Base-by-base conservation (phyloP, 1,140 invertebrate genomes). In the Phortica variegata region DNA sequence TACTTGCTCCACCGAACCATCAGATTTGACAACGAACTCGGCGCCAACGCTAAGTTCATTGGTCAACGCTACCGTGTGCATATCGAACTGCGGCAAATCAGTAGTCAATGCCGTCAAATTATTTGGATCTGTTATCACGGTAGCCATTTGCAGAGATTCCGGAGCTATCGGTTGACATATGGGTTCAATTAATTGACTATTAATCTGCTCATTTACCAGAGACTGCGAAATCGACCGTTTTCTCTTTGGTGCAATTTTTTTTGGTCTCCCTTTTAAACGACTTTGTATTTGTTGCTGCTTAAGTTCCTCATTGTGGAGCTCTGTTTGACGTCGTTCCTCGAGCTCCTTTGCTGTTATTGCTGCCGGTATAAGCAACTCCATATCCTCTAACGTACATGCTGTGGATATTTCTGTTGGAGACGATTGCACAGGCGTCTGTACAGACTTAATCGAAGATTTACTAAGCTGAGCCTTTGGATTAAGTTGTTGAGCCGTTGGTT, bases 21-120 rank as follows among this genome's bases (percentile, higher is more conserved):
- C 70, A 2, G 69, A 52, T 44, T 73, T 41, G 4, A 73, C 70
- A 8, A 73, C 34, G 53, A 61, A 73, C 42, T 73, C 65, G 8
- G 63, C 57, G 6, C 62, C 70, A 7, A 73, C 55, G 43, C 52
- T 73, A n/a, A 73, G 23, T 33, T 70, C 69, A 15, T 44, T 47
- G 15, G 5, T 44, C 43, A 45, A 23, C 6, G 26, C 16, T 41
- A 18, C 7, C 26, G 12, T 12, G 32, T 5, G 31, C 10, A 4
- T n/a, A n/a, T n/a, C n/a, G n/a, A n/a, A n/a, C n/a, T 40, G 45
- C 9, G 29, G 21, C 37, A 40, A 40, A 18, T n/a, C n/a, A n/a
- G n/a, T n/a, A n/a, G n/a, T n/a, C n/a, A n/a, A n/a, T n/a, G n/a
- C n/a, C n/a, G n/a, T 54, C 31, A 13, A 18, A 38, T 29, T 34